These are phyloP conservation scores for Tachina fera DNA, from an alignment of 2,888 invertebrate genomes.

Conservation along the genomic window DNA sequence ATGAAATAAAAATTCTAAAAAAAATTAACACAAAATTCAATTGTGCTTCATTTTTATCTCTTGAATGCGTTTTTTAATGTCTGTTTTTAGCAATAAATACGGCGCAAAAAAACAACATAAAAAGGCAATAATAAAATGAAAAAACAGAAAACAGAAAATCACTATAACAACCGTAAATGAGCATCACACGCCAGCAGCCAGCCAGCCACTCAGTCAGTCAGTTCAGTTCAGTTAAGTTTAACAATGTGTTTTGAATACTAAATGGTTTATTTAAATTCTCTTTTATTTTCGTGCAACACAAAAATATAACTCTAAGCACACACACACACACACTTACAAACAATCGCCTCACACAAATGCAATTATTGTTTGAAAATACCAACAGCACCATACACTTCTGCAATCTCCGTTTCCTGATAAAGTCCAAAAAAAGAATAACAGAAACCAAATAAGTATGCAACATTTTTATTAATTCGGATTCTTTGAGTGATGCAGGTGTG, in stretches of 20 bases:
- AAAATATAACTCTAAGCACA: background rate
- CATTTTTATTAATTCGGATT: background rate
- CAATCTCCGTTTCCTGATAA: slow-evolving; percentile 61
- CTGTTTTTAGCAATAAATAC: slow-evolving; percentile 44
- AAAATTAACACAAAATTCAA: slow-evolving; percentile 64
- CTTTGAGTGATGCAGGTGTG: no score
- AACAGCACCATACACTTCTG: slow-evolving; percentile 44
- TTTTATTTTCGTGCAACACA: slow-evolving; percentile 28
- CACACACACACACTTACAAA: slow-evolving; percentile 17
- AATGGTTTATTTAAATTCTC: slow-evolving; percentile 50
- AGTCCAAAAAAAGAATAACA: slow-evolving; percentile 4
- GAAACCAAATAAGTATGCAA: slow-evolving; percentile 34
- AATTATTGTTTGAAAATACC: slow-evolving; percentile 50
- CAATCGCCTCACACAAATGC: slow-evolving; percentile 19
- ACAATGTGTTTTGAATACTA: slow-evolving; percentile 69
- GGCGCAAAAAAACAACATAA: background rate
- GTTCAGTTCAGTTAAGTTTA: slow-evolving; percentile 66
- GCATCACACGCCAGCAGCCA: slow-evolving; percentile 44
- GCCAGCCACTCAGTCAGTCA: slow-evolving; percentile 50
- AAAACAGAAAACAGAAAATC: slow-evolving; percentile 34
- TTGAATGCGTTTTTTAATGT: slow-evolving; percentile 59
- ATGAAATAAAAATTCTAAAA: slow-evolving; percentile 6
- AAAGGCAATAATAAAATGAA: slow-evolving; percentile 2
- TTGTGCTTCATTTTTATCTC: slow-evolving; percentile 66
- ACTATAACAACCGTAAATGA: slow-evolving; percentile 65